Base-by-base conservation (phyloP, 2,888 invertebrate genomes). In the Mesochorus sp. region DNA sequence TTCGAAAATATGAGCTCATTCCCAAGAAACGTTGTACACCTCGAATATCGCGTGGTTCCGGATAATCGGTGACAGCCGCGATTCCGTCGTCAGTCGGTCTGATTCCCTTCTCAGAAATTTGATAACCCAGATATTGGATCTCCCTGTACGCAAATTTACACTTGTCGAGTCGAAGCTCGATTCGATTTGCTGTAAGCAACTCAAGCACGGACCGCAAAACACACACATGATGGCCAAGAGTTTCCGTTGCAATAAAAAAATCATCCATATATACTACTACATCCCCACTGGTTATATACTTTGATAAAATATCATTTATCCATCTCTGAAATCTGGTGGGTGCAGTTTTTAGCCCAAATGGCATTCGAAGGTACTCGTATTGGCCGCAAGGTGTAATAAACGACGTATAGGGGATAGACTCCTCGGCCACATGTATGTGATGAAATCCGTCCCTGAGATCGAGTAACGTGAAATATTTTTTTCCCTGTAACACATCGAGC, bases 391-490 rank as follows among this genome's bases (percentile, higher is more conserved):
- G 80, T 0, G 80, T 76, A 3, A 76, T 64, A 44, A 76, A 80
- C 21, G 80, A 34, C 1, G 82, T 76, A 24, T 67, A 74, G 34
- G 74, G 77, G 2, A 80, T 44, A 0, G 75, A 78, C 2, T 71
- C 71, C 3, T 73, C 66, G 8, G 71, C 26, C 8, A 80, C 62
- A 6, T 4, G 10, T 5, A 75, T 17, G 28, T 76, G 78, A 28
- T 75, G 57, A 42, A 75, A 81, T 6, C 79, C 81, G 28, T 77
- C 79, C 42, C 72, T 81, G 6, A 79, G 66, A n/a, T 81, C 72
- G 1, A 77, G 51, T 3, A 57, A 8, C 6, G 59, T 77, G 24
- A 80, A 82, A 68, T 81, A 80, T 55, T 61, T 79, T 67, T 76
- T 81, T 2, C 47, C 73, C 2, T 28, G 57, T 12, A 81, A 31